Conservation (phyloP, 2,888 invertebrate species). For the Mycalesis mineus region DNA sequence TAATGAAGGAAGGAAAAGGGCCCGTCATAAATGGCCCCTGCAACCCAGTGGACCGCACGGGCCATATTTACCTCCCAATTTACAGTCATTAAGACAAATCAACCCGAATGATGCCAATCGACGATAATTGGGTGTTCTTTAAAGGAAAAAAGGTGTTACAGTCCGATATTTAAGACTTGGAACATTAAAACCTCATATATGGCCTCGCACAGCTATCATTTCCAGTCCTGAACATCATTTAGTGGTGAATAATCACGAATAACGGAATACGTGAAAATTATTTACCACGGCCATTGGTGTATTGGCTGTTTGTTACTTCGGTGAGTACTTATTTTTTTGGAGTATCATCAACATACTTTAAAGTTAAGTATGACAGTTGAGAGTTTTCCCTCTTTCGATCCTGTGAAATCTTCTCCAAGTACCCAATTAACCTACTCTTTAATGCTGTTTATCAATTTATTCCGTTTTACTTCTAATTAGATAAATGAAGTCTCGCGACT, state of each 20-base stretch:
- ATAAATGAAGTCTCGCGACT: too few relatives aligned
- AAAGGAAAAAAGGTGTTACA: conserved; percentile 69
- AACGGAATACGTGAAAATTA: conserved; percentile 16
- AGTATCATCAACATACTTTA: too few relatives aligned
- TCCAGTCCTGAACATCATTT: conserved; percentile 50
- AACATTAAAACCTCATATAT: conserved; percentile 54
- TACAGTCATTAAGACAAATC: conserved; percentile 70
- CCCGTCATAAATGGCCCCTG: neutral
- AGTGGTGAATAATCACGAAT: conserved; percentile 29
- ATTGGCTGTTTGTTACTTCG: conserved; percentile 3
- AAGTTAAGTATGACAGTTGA: too few relatives aligned
- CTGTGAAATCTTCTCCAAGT: too few relatives aligned
- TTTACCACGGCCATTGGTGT: conserved; percentile 5
- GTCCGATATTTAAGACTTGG: conserved; percentile 40
- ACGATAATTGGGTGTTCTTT: conserved; percentile 64
- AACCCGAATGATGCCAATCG: conserved; percentile 61
- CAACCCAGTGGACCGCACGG: conserved; percentile 46
- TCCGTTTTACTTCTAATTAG: too few relatives aligned
- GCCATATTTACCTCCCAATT: conserved; percentile 59
- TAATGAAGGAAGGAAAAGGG: conserved; percentile 35
- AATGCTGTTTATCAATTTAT: too few relatives aligned
- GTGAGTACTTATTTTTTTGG: neutral
- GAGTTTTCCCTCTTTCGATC: too few relatives aligned
- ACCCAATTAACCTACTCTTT: too few relatives aligned
- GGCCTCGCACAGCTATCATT: conserved; percentile 46